Percentiles rank a stretch among this genome's conserved stretches.
Evolutionary conservation across 1,140 invertebrate genomes (phyloP).

Genomic region (Trichonephila clavipes): DNA sequence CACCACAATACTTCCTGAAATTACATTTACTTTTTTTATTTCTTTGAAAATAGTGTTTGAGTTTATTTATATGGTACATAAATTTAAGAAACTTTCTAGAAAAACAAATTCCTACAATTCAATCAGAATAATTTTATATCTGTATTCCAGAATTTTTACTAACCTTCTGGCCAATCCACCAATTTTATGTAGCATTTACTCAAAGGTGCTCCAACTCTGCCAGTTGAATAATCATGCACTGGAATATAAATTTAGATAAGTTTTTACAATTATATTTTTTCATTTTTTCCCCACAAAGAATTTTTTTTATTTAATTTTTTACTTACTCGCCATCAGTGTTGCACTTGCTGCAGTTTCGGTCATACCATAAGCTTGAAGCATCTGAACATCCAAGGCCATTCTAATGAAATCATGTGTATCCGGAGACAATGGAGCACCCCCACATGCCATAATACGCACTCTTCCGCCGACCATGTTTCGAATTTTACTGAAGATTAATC

Average conservation of each 20-base stretch:
- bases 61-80: too few relatives aligned
- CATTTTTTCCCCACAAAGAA: too few relatives aligned
- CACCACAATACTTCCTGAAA: too few relatives aligned
- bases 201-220: conserved; percentile 79
- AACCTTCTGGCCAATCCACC: conserved; percentile 80
- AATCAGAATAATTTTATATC: too few relatives aligned
- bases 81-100: too few relatives aligned
- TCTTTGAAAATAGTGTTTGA: too few relatives aligned
- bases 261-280: too few relatives aligned
- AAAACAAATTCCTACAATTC: too few relatives aligned
- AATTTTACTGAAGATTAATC: conserved; percentile 87
- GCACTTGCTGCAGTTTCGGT: conserved; percentile 91
- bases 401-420: conserved; percentile 98
- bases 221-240: conserved; percentile 78
- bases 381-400: conserved; percentile 93
- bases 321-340: conserved; percentile 78
- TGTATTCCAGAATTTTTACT: background rate
- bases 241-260: background rate
- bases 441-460: conserved; percentile 92
- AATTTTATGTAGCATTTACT: conserved; percentile 79
- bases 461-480: conserved; percentile 91
- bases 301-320: background rate
- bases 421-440: conserved; percentile 96
- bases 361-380: conserved; percentile 96
- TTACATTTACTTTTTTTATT: too few relatives aligned